phyloP scores from a whole-genome alignment of 2,797 vertebrate genomes.

The Chaenodraco wilsoni region DNA sequence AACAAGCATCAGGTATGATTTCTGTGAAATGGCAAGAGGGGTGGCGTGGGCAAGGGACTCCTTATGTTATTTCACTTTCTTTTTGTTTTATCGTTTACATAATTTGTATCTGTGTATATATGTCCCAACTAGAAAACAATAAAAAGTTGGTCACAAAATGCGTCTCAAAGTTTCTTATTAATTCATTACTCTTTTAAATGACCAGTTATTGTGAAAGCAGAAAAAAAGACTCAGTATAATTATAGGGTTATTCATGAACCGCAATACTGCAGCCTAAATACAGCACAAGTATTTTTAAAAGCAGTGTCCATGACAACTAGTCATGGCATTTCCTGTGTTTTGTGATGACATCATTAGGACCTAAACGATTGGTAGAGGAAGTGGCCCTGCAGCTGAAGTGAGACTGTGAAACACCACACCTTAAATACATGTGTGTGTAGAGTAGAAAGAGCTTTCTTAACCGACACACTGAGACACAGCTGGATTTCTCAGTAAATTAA shows the following conservation, averaged over 20 bases:
- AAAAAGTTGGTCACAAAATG: not conserved
- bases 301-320: not conserved
- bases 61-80: no score
- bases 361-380: slow-evolving; percentile 59
- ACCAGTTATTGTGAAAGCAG: not conserved
- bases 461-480: not conserved
- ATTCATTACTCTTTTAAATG: not conserved
- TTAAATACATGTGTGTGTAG: not conserved
- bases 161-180: not conserved
- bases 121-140: no score
- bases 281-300: not conserved
- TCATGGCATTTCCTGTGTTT: slow-evolving; percentile 47
- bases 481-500: not conserved
- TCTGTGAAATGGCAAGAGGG: no score
- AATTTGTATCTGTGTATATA: no score
- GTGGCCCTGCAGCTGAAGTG: slow-evolving; percentile 25
- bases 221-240: not conserved
- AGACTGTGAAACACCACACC: slow-evolving; percentile 11
- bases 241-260: not conserved
- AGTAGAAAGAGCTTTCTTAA: not conserved
- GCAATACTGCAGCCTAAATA: not conserved
- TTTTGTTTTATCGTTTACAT: no score
- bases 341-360: slow-evolving; percentile 55
- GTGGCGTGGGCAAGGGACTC: no score
- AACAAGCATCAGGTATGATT: no score